Evolutionary conservation across 2,113 vertebrate genomes (phyloP).

Genomic region (Hippolais icterina): DNA sequence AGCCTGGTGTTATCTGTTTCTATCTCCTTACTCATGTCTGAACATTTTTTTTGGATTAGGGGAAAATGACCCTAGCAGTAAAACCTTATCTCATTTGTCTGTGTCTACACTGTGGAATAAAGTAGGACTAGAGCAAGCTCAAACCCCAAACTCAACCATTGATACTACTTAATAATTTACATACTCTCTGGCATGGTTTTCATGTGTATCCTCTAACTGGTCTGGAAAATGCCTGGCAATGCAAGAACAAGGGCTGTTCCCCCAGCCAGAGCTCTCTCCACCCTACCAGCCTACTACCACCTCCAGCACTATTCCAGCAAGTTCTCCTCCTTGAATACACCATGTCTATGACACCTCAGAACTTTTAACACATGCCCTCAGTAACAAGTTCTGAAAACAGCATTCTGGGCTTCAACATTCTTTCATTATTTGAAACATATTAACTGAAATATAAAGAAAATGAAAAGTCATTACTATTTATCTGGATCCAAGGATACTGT

Average conservation of each 20-base stretch:
- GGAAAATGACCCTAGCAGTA: neutral
- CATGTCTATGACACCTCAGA: neutral
- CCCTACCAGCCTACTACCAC: neutral
- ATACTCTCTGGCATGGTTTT: neutral
- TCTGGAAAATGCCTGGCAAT: neutral
- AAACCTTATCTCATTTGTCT: slow-evolving; percentile 24
- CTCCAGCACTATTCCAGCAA: neutral
- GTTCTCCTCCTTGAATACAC: neutral
- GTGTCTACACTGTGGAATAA: neutral
- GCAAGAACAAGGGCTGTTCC: neutral
- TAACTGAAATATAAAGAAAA: neutral
- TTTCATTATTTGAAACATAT: neutral
- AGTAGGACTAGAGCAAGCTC: neutral
- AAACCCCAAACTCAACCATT: neutral
- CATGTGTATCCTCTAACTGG: neutral
- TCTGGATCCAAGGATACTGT: neutral
- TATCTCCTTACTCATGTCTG: neutral
- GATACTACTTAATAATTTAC: slow-evolving; percentile 28
- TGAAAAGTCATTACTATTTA: neutral
- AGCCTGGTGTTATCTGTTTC: neutral
- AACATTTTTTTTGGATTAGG: neutral
- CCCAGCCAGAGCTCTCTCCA: neutral
- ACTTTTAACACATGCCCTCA: neutral
- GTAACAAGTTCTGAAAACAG: neutral
- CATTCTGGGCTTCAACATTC: neutral